Conservation (phyloP, 2,113 vertebrate species). For the Fukomys damarensis region DNA sequence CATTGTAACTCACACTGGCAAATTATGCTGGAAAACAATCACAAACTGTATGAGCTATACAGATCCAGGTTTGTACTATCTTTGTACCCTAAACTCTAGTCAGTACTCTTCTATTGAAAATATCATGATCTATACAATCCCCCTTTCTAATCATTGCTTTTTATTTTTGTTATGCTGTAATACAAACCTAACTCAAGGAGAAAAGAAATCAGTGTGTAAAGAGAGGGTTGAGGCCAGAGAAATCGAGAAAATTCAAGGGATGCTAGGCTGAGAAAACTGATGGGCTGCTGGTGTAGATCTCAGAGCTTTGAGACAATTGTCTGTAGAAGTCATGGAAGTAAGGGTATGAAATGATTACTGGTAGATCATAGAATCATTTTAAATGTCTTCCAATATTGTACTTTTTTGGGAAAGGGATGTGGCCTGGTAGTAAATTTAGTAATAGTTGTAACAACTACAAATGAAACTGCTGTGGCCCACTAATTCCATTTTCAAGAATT, state of each 20-base stretch:
- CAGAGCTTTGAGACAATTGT: neutral
- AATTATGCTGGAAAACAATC: constrained; percentile 83
- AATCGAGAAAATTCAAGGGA: neutral
- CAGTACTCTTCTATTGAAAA: neutral
- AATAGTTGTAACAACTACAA: neutral
- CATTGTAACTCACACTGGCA: constrained; percentile 79
- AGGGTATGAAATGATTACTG: neutral
- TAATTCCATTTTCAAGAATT: neutral
- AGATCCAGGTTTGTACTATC: constrained; percentile 82
- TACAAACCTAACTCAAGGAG: neutral
- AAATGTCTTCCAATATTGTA: neutral
- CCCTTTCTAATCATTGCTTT: neutral
- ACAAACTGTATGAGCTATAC: constrained; percentile 76
- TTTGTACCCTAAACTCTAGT: neutral
- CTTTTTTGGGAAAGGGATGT: neutral
- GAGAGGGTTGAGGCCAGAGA: neutral
- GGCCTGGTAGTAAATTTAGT: neutral
- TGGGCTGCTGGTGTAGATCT: neutral
- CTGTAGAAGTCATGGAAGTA: neutral
- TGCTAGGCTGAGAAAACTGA: neutral
- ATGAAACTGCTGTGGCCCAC: neutral
- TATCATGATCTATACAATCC: neutral
- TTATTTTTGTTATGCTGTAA: neutral
- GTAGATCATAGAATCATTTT: neutral
- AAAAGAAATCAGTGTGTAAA: neutral